phyloP scores from a whole-genome alignment of 2,113 vertebrate genomes.

The Poeciliopsis occidentalis region DNA sequence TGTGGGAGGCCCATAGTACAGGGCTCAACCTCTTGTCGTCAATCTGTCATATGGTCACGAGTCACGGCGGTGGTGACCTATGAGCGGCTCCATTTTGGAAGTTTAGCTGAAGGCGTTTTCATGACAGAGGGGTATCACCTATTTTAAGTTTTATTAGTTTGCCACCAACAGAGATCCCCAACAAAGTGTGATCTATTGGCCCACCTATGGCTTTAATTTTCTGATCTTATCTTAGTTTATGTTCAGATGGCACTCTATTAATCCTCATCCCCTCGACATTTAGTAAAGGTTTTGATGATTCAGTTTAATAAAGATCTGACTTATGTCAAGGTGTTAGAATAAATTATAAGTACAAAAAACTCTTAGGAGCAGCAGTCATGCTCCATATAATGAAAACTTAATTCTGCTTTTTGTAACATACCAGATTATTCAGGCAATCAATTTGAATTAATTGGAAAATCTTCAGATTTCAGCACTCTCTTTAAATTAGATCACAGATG shows the following conservation, averaged over 20 bases:
- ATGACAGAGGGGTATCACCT: conserved; percentile 74
- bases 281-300: conserved; percentile 36
- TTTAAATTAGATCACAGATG: conserved; percentile 75
- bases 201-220: conserved; percentile 62
- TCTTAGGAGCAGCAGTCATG: conserved; percentile 43
- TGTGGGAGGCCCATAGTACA: conserved; percentile 76
- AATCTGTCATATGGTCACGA: conserved; percentile 81
- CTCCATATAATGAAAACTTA: conserved; percentile 61
- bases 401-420: conserved; percentile 61
- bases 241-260: conserved; percentile 47
- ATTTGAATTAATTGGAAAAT: conserved; percentile 69
- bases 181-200: conserved; percentile 64
- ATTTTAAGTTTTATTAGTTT: conserved; percentile 71
- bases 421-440: conserved; percentile 69
- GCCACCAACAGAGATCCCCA: conserved; percentile 75
- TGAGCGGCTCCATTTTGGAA: conserved; percentile 72
- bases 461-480: conserved; percentile 63
- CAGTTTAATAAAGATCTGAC: conserved; percentile 47
- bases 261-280: conserved; percentile 54
- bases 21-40: conserved; percentile 80
- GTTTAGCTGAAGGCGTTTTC: conserved; percentile 69
- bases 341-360: conserved; percentile 48
- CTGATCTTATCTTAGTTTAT: conserved; percentile 53
- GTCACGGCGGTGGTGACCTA: conserved; percentile 70
- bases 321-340: conserved; percentile 36